Conservation (phyloP, 2,888 invertebrate genomes). For the Euphydryas editha region DNA sequence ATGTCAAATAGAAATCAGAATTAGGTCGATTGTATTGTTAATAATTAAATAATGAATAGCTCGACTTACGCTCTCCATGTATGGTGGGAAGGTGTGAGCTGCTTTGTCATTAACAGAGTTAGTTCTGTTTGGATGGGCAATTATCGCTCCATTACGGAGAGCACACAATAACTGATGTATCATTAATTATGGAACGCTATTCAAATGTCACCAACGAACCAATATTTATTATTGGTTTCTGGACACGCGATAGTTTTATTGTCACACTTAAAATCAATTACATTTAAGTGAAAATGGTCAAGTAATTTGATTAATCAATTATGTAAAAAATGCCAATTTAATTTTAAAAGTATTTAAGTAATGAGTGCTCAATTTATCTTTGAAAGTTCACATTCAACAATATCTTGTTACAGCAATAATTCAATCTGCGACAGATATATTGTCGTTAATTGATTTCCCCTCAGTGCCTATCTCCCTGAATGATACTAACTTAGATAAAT, state of each 20-base stretch:
- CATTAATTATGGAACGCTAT: slow-evolving; percentile 73
- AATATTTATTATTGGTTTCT: slow-evolving; percentile 50
- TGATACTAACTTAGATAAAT: slow-evolving; percentile 74
- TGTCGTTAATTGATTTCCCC: slow-evolving; percentile 77
- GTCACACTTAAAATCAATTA: slow-evolving; percentile 47
- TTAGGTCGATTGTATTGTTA: slow-evolving; percentile 83
- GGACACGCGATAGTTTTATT: slow-evolving; percentile 45
- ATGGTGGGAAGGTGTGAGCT: slow-evolving; percentile 69
- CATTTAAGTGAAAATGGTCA: slow-evolving; percentile 36
- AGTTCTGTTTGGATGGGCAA: slow-evolving; percentile 81
- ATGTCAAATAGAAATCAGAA: slow-evolving; percentile 83
- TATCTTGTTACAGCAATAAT: slow-evolving; percentile 61
- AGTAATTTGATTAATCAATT: slow-evolving; percentile 16
- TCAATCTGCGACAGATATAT: slow-evolving; percentile 68
- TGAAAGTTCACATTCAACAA: slow-evolving; percentile 51
- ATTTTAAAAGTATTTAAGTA: neutral
- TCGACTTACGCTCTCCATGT: slow-evolving; percentile 39
- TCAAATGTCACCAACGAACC: slow-evolving; percentile 60
- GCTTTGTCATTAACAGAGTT: slow-evolving; percentile 80
- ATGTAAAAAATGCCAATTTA: no score
- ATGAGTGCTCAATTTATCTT: slow-evolving; percentile 4
- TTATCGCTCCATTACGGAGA: slow-evolving; percentile 80
- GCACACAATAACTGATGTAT: slow-evolving; percentile 68
- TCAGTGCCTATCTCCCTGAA: slow-evolving; percentile 64
- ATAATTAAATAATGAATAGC: slow-evolving; percentile 79